Conservation (phyloP, 1,140 invertebrate genomes). For the Trichomalopsis sarcophagae region DNA sequence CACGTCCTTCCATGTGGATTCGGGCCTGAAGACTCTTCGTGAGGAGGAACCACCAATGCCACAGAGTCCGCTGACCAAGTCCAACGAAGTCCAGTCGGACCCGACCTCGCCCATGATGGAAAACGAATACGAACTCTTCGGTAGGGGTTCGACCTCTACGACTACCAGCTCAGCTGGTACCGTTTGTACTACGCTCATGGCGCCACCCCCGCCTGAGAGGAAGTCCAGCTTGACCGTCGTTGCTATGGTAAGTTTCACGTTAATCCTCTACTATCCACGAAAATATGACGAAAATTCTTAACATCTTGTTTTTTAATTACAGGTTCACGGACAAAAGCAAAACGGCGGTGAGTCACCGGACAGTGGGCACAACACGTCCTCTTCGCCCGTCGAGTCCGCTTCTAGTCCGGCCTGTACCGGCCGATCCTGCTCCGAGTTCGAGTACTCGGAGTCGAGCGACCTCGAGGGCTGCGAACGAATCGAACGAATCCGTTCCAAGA, state of each 20-base stretch:
- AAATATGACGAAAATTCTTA: neutral
- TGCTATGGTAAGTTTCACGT: conserved; percentile 65
- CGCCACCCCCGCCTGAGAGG: conserved; percentile 84
- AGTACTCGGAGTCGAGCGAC: conserved; percentile 87
- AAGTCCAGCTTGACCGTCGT: conserved; percentile 78
- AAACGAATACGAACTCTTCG: conserved; percentile 92
- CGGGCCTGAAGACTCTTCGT: conserved; percentile 89
- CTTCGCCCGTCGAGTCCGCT: conserved; percentile 85
- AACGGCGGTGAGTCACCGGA: conserved; percentile 83
- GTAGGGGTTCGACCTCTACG: conserved; percentile 90
- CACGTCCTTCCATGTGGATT: conserved; percentile 97
- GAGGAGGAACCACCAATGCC: conserved; percentile 80
- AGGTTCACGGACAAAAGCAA: conserved; percentile 79
- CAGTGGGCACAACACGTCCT: conserved; percentile 87
- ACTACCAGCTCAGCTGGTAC: conserved; percentile 93
- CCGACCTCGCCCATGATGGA: conserved; percentile 77
- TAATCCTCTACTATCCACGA: neutral
- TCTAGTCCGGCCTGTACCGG: conserved; percentile 81
- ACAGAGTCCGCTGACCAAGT: conserved; percentile 65
- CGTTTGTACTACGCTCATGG: conserved; percentile 87
- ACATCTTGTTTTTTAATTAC: neutral
- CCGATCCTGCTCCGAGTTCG: conserved; percentile 83
- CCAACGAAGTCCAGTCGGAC: conserved; percentile 74
- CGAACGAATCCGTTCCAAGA: conserved; percentile 89
- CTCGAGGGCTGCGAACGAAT: conserved; percentile 89